phyloP scores from a whole-genome alignment of 2,797 vertebrate species.

The Micropoecilia bifurca region DNA sequence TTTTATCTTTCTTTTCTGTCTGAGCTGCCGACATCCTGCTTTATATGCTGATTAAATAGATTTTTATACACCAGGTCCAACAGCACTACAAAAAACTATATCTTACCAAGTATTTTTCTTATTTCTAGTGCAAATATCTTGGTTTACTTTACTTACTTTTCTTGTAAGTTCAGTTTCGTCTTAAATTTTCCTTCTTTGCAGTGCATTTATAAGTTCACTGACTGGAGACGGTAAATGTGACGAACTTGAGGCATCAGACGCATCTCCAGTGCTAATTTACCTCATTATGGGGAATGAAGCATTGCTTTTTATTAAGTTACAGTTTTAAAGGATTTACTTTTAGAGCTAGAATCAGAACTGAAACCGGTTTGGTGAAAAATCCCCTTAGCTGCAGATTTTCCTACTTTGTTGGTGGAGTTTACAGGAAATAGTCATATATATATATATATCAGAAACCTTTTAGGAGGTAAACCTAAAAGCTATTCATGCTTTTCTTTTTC shows the following conservation, averaged over 20 bases:
- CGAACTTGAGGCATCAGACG: neutral
- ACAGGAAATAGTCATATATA: slow-evolving; percentile 27
- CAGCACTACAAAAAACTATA: neutral
- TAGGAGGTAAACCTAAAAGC: slow-evolving; percentile 22
- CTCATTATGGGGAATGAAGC: neutral
- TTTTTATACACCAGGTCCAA: neutral
- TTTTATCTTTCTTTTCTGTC: neutral
- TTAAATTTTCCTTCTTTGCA: no score
- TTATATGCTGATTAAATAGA: neutral
- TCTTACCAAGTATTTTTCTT: no score
- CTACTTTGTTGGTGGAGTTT: slow-evolving; percentile 13
- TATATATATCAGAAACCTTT: neutral
- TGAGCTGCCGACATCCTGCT: neutral
- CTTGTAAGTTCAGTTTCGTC: no score
- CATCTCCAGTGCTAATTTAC: neutral
- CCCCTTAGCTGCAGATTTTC: slow-evolving; percentile 16
- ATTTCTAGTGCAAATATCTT: no score
- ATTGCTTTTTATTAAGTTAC: neutral
- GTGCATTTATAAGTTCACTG: neutral
- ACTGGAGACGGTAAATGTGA: neutral
- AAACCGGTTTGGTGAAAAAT: neutral
- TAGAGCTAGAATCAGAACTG: neutral
- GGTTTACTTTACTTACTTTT: no score
- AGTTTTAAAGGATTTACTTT: neutral
- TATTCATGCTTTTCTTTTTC: slow-evolving; percentile 21